Conservation (phyloP, 2,888 invertebrate species). For the Xylophagus ater region DNA sequence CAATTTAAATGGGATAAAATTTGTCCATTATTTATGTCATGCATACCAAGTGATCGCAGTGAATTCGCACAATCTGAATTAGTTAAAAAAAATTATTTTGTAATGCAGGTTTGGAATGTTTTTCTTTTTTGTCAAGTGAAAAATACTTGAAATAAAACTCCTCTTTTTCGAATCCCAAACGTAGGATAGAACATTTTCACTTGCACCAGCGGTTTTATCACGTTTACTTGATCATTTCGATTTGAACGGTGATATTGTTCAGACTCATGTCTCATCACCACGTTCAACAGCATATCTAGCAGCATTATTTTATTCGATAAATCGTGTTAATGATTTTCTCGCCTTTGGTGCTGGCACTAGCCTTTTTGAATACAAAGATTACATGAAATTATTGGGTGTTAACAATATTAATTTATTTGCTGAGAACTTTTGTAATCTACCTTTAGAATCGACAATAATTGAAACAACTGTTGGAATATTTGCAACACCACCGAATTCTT, state of each 20-base stretch:
- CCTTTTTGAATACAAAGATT: conserved; percentile 50
- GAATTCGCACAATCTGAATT: conserved; percentile 46
- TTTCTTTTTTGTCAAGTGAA: too few relatives aligned
- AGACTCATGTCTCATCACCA: conserved; percentile 69
- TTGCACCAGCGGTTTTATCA: conserved; percentile 66
- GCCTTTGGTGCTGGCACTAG: conserved; percentile 50
- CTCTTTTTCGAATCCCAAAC: too few relatives aligned
- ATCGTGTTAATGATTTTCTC: conserved; percentile 47
- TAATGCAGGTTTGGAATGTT: conserved; percentile 46
- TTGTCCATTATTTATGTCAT: conserved; percentile 44
- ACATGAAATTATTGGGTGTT: conserved; percentile 57
- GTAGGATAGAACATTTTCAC: conserved; percentile 71
- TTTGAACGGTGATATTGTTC: conserved; percentile 61
- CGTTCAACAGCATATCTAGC: conserved; percentile 70
- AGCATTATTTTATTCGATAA: conserved; percentile 48
- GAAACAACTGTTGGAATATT: conserved; percentile 52
- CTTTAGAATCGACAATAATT: conserved; percentile 43
- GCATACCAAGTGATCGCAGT: conserved; percentile 45
- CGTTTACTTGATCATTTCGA: conserved; percentile 50
- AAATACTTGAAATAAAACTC: too few relatives aligned
- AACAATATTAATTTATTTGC: conserved; percentile 44
- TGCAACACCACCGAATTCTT: conserved; percentile 72
- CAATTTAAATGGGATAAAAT: conserved; percentile 38
- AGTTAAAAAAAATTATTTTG: conserved; percentile 43
- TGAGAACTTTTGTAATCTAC: conserved; percentile 42